A percentile compares a stretch with the other conserved stretches of the same genome.
Conservation (phyloP, 2,113 vertebrate species). For the Scomber colias region DNA sequence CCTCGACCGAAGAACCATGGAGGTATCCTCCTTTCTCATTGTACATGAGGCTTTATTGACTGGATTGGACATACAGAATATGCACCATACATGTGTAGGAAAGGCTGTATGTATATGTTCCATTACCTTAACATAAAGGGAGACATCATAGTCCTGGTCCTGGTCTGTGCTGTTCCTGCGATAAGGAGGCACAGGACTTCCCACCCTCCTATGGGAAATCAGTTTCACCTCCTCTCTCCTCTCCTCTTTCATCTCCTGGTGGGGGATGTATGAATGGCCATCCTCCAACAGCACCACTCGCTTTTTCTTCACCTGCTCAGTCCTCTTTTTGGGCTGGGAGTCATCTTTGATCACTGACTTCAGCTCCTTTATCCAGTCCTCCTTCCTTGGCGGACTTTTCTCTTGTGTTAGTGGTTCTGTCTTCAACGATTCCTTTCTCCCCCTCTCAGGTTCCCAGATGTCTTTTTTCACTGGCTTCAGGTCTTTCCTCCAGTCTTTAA, state of each 20-base stretch:
- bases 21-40: neutral
- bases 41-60: neutral
- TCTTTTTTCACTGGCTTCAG: conserved; percentile 56
- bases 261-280: conserved; percentile 53
- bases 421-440: conserved; percentile 12
- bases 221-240: conserved; percentile 47
- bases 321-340: conserved; percentile 40
- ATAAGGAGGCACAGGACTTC: conserved; percentile 19
- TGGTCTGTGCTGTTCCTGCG: conserved; percentile 15
- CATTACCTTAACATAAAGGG: conserved; percentile 91
- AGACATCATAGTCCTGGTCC: conserved; percentile 86
- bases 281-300: conserved; percentile 76
- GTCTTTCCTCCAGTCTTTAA: conserved; percentile 65
- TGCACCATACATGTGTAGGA: neutral
- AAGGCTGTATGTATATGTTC: neutral
- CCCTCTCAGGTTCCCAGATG: conserved; percentile 8
- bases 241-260: conserved; percentile 44
- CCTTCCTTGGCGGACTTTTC: conserved; percentile 6
- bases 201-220: conserved; percentile 54
- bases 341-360: conserved; percentile 71
- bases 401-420: neutral
- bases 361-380: conserved; percentile 74
- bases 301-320: conserved; percentile 72
- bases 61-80: neutral
- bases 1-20: neutral